Evolutionary conservation across 2,888 invertebrate species (phyloP), one percentile per base, ranked within the genome.

Genomic region (Agrochola litura): DNA sequence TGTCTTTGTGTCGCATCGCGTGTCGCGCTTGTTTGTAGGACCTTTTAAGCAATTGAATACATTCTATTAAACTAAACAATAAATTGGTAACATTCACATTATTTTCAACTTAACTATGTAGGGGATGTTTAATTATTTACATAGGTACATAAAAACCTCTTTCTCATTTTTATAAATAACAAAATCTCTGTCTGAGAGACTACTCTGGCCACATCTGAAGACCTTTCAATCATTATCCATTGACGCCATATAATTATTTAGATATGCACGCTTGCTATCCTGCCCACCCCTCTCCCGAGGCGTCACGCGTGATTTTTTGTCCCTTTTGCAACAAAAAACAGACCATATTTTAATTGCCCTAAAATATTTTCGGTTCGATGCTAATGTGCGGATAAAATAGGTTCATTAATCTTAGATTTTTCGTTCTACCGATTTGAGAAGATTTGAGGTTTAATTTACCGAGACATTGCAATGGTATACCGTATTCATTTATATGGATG

Each of bases 181-280:
- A 12, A 54, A 65, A 61, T 16, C 81, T 86, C 86, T 90, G 83
- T 71, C 37, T 65, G 61, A 12, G 25, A 52, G 66, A 49, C 82
- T 92, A 89, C 90, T 91, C 94, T 94, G 80, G 52, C 58, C 73
- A 71, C 61, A 91, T 89, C 91, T 88, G 92, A 92, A 94, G 93
- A 95, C 94, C 96, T 95, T 96, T 95, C 96, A 96, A 96, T 96
- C 96, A 96, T 95, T 93, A 94, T 93, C 90, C 92, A 92, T 91
- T 91, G 90, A 93, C 92, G 92, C 91, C 93, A 89, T 96, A 94
- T 96, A 96, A 96, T 96, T 96, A 96, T 94, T 95, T 94, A 91
- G 95, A 93, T 94, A 95, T 94, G 93, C 93, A 93, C 91, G 92
- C 90, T 74, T 89, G 90, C 89, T 89, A 90, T 91, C 92, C 89